Evolutionary conservation across 2,113 vertebrate genomes (phyloP), one percentile per base, ranked within the genome.

Genomic region (Psittacula cyanocephala): DNA sequence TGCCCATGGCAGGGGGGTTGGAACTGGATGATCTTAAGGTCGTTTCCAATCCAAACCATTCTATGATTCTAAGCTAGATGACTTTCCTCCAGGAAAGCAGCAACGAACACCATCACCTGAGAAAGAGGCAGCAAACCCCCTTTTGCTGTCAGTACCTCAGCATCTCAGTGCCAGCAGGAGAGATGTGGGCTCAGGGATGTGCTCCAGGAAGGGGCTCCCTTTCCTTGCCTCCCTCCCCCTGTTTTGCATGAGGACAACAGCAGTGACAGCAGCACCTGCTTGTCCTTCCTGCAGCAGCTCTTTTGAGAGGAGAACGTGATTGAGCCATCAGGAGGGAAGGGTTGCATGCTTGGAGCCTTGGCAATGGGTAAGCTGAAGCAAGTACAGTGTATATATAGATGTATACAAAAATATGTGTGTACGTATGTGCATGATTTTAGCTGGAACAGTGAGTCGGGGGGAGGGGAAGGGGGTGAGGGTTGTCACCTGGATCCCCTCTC

Each of bases 131-230:
- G 49, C 50, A 43, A 59, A 39, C 2, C 7, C 7, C 22, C 5
- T 18, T 62, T 71, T 28, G 20, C 47, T 46, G 16, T 71, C 47
- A 43, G 53, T 49, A 46, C 29, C 0, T 0, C 0, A 2, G 50
- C 5, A 3, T 55, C 11, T 76, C 31, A 6, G 53, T 28, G 52
- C 41, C 10, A 17, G 35, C 47, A 35, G 52, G 28, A n/a, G 33
- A 80, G 37, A 10, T 3, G 18, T 17, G 27, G 16, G 39, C 39
- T 11, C 0, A 0, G 28, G n/a, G 17, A 16, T 67, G 28, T 31
- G 24, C 24, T 39, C 50, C 31, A 7, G 27, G 37, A 10, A 60
- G 35, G 11, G 7, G 31, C 8, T 29, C 29, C 62, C 74, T 65
- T 67, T 55, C 59, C 60, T 24, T 60, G 70, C 69, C 62, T 59